Evolutionary conservation across 2,797 vertebrate species (phyloP).

Genomic region (Spinus pinus): DNA sequence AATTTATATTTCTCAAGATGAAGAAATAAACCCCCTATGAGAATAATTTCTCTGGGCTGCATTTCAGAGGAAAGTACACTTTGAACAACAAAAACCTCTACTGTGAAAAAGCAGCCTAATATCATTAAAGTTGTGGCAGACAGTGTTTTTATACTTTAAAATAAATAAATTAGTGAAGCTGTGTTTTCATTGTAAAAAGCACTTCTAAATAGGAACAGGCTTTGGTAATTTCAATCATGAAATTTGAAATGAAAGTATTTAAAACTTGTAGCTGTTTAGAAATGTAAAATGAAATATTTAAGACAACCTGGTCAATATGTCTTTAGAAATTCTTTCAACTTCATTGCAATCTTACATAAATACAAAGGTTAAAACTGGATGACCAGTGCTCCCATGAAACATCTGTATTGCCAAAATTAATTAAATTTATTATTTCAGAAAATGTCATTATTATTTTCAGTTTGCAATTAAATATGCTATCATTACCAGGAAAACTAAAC

Average conservation of each 20-base stretch:
- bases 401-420: background rate
- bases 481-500: background rate
- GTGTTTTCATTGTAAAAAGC: background rate
- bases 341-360: background rate
- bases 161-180: background rate
- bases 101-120: background rate
- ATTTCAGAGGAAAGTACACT: slow-evolving; percentile 12
- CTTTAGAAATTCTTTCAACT: background rate
- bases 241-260: background rate
- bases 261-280: background rate
- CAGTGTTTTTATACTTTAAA: background rate
- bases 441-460: background rate
- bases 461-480: background rate
- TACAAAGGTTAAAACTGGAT: background rate
- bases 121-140: background rate
- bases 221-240: background rate
- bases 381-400: background rate
- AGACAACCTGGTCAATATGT: background rate
- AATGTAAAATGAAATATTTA: background rate
- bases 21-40: slow-evolving; percentile 41
- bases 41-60: background rate
- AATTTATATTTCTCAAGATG: slow-evolving; percentile 41
- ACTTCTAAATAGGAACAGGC: background rate
- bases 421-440: background rate
- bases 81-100: background rate